Base-by-base conservation (phyloP, 2,888 invertebrate genomes). In the Hydraecia micacea region DNA sequence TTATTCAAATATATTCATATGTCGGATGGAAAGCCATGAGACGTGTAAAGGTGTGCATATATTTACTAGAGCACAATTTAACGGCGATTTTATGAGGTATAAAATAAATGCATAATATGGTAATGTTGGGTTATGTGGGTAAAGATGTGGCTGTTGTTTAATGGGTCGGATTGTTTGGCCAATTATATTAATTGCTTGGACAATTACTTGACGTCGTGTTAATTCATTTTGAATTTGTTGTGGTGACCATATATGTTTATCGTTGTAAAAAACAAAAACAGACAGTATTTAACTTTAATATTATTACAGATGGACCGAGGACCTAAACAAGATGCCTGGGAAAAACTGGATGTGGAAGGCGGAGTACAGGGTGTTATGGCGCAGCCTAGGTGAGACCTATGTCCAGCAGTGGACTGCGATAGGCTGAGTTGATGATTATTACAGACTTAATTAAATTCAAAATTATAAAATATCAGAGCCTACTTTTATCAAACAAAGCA, bases 1-100 rank as follows among this genome's bases (percentile, higher is more conserved):
- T 93, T 94, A 94, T 94, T 94, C 92, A 94, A 94, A 94, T 94
- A 90, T 94, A 94, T 94, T 94, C 94, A 94, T 94, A 93, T 92
- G 92, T 87, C 86, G 89, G 90, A 91, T 91, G 90, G 88, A 89
- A 92, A 91, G 91, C 90, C 91, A 92, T 87, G 92, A 87, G 81
- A 85, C 87, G 87, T 87, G 82, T 88, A 82, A 88, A 88, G 88
- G 86, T 88, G 80, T 80, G 82, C 80, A 86, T 86, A 87, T 76
- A 87, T 85, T 87, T 85, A 80, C 85, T 68, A 42, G 42, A 77
- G 70, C 75, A 77, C 75, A 87, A 83, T 86, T 88, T 84, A 78
- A 83, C 73, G 74, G 68, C 39, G 66, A 87, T 83, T 88, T 86
- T 86, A 83, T 73, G 71, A 67, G 39, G 79, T 66, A 80, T 84